These are phyloP conservation scores for Pseudolycoriella hygida DNA, from an alignment of 2,888 invertebrate genomes.

Conservation along the genomic window DNA sequence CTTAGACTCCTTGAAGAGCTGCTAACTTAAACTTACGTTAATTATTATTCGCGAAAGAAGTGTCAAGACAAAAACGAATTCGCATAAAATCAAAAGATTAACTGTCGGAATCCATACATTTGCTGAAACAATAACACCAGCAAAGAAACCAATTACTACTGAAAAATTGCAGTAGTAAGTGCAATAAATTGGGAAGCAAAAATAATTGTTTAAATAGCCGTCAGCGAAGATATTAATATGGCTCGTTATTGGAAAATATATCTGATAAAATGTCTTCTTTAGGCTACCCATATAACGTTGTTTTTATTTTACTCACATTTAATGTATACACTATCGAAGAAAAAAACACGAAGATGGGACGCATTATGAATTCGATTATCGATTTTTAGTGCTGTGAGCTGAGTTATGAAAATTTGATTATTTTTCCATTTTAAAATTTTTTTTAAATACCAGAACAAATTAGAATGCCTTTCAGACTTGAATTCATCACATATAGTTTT, in stretches of 20 bases:
- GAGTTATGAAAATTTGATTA: neutral
- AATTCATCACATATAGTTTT: too few relatives aligned
- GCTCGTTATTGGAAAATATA: neutral
- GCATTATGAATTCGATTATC: neutral
- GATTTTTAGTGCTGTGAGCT: neutral
- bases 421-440: too few relatives aligned
- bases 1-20: too few relatives aligned
- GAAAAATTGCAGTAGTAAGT: constrained; percentile 2
- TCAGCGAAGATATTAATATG: constrained; percentile 1
- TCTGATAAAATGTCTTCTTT: neutral
- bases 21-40: too few relatives aligned
- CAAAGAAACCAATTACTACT: neutral
- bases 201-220: constrained; percentile 6
- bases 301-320: neutral
- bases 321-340: neutral
- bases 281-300: neutral
- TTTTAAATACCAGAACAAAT: too few relatives aligned
- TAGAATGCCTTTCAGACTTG: too few relatives aligned
- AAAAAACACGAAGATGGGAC: neutral
- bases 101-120: too few relatives aligned
- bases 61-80: too few relatives aligned
- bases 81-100: too few relatives aligned
- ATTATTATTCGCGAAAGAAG: too few relatives aligned
- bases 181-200: constrained; percentile 1
- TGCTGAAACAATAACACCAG: neutral